Conservation (phyloP, 2,113 vertebrate genomes). For the Craseonycteris thonglongyai region DNA sequence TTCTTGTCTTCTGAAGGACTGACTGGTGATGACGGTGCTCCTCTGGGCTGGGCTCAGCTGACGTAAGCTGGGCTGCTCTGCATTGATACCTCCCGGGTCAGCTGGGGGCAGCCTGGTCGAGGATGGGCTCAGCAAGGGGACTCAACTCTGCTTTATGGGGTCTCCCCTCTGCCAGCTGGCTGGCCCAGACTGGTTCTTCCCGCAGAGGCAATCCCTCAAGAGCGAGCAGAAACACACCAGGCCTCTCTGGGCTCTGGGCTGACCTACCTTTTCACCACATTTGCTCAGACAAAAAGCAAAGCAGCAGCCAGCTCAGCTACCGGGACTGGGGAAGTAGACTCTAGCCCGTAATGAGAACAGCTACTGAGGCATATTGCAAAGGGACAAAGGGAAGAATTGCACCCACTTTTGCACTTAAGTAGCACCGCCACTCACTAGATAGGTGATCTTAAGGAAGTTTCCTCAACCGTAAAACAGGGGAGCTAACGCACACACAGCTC, state of each 20-base stretch:
- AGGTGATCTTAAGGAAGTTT: neutral
- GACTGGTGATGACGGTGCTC: neutral
- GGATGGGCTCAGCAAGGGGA: neutral
- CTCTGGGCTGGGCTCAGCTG: neutral
- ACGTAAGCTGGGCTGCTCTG: neutral
- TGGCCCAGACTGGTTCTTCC: neutral
- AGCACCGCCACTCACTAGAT: neutral
- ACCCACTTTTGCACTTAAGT: neutral
- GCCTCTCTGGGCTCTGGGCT: neutral
- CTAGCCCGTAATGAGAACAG: neutral
- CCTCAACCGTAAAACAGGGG: neutral
- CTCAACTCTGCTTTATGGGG: neutral
- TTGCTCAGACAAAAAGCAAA: neutral
- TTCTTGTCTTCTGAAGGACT: neutral
- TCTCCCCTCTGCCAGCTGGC: neutral
- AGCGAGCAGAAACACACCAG: neutral
- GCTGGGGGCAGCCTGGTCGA: neutral
- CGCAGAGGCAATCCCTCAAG: neutral
- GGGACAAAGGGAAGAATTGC: neutral
- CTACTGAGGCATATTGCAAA: neutral
- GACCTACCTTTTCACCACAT: neutral
- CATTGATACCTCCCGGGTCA: no score
- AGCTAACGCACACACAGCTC: accelerated
- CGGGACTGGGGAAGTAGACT: neutral
- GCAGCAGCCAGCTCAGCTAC: neutral